These are phyloP conservation scores for Drosophila burlai DNA, from an alignment of 1,140 invertebrate genomes.

Conservation along the genomic window DNA sequence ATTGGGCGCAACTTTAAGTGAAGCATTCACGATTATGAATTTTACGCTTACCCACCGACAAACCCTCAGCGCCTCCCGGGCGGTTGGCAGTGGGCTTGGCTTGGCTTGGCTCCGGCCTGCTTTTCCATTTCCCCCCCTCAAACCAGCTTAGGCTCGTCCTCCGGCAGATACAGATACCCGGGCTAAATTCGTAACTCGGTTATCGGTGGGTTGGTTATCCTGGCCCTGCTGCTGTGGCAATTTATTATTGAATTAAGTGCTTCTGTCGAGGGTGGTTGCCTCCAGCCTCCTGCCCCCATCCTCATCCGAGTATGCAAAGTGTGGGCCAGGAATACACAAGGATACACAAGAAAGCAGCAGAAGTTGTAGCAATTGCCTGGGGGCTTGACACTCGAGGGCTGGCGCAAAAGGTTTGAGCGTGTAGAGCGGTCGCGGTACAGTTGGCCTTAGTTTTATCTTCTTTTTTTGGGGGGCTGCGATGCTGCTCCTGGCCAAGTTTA, in stretches of 20 bases:
- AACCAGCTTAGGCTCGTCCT: not conserved
- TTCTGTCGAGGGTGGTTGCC: constrained; percentile 58
- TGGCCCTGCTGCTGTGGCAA: constrained; percentile 59
- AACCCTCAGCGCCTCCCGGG: constrained; percentile 66
- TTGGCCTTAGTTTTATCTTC: constrained; percentile 61
- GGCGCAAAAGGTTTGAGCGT: constrained; percentile 71
- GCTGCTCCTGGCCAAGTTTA: constrained; percentile 38
- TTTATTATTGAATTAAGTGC: constrained; percentile 84
- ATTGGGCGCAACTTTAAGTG: constrained; percentile 61
- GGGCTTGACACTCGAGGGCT: constrained; percentile 65
- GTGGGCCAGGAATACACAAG: constrained; percentile 30
- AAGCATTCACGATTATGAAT: constrained; percentile 83
- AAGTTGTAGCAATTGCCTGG: constrained; percentile 45
- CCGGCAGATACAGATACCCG: constrained; percentile 7
- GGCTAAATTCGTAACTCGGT: constrained; percentile 64
- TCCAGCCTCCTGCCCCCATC: constrained; percentile 4
- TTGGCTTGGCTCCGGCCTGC: constrained; percentile 38
- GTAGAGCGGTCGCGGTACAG: constrained; percentile 66
- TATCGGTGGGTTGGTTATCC: constrained; percentile 63
- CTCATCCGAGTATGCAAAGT: constrained; percentile 68
- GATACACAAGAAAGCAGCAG: constrained; percentile 34
- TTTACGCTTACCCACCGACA: constrained; percentile 84
- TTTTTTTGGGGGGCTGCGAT: constrained; percentile 24
- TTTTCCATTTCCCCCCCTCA: not conserved
- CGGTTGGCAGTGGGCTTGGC: constrained; percentile 17